A percentile compares a stretch with the other conserved stretches of the same genome.
Evolutionary conservation across 2,113 vertebrate species (phyloP).

Genomic region (Ia io): DNA sequence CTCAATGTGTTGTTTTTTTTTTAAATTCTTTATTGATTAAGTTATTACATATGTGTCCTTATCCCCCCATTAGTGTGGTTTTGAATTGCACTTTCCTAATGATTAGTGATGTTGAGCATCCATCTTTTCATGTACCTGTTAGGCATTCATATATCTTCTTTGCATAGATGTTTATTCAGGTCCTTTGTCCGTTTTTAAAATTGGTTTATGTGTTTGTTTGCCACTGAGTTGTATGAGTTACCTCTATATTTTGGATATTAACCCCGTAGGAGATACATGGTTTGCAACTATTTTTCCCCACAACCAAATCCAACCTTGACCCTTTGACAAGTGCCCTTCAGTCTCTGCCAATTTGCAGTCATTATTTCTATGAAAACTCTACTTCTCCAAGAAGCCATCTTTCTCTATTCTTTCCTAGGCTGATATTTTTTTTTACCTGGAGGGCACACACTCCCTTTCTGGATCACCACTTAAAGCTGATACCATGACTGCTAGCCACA

Average conservation of each 20-base stretch:
- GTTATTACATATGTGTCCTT: too few species aligned
- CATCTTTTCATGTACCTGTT: background rate
- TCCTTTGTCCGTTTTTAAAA: background rate
- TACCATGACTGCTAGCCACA: background rate
- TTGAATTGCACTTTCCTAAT: background rate
- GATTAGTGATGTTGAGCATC: background rate
- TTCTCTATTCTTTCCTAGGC: too few species aligned
- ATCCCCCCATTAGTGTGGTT: background rate
- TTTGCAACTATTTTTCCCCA: background rate
- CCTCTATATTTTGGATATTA: background rate
- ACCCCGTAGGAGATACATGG: background rate
- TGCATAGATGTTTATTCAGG: background rate
- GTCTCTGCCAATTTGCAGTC: too few species aligned
- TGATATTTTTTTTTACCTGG: background rate
- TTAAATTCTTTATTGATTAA: background rate
- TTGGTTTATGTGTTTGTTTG: background rate
- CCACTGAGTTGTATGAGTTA: background rate
- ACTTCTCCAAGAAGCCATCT: too few species aligned
- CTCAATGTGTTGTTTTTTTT: background rate
- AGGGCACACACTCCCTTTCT: conserved; percentile 1
- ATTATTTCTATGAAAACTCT: too few species aligned
- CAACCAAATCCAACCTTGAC: too few species aligned
- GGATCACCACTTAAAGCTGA: background rate
- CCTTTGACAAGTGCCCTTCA: too few species aligned
- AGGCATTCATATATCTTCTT: background rate